These are phyloP conservation scores for Orthosia gracilis DNA, from an alignment of 2,888 invertebrate species.

Conservation along the genomic window DNA sequence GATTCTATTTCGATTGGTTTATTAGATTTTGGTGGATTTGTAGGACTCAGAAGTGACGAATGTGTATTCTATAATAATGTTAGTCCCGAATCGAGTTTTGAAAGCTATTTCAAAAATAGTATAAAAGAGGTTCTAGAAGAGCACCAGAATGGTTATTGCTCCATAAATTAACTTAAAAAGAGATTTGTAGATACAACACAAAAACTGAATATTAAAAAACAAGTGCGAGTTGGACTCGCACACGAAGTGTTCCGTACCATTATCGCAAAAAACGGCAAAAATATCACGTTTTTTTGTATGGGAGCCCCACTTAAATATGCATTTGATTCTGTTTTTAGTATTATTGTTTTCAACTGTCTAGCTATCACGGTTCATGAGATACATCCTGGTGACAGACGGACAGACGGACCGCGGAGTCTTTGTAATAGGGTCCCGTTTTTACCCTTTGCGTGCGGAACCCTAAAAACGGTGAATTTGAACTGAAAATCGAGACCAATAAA, in stretches of 20 bases:
- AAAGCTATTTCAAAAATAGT: neutral
- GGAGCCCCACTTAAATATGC: too few species aligned
- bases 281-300: too few species aligned
- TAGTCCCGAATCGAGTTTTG: constrained; percentile 1
- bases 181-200: neutral
- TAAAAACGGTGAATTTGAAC: constrained; percentile 1
- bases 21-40: constrained; percentile 8
- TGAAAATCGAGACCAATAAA: constrained; percentile 9
- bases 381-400: too few species aligned
- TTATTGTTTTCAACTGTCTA: too few species aligned
- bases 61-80: constrained; percentile 9
- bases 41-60: constrained; percentile 5
- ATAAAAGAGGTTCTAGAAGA: neutral
- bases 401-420: too few species aligned
- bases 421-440: too few species aligned
- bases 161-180: neutral
- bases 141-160: neutral
- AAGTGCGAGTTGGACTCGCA: too few species aligned
- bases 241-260: too few species aligned
- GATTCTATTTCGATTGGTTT: constrained; percentile 32
- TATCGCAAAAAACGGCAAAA: too few species aligned
- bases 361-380: too few species aligned
- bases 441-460: too few species aligned
- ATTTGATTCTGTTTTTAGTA: too few species aligned
- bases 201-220: constrained; percentile 23